Conservation (phyloP, 2,113 vertebrate genomes). For the Aphyosemion australe region DNA sequence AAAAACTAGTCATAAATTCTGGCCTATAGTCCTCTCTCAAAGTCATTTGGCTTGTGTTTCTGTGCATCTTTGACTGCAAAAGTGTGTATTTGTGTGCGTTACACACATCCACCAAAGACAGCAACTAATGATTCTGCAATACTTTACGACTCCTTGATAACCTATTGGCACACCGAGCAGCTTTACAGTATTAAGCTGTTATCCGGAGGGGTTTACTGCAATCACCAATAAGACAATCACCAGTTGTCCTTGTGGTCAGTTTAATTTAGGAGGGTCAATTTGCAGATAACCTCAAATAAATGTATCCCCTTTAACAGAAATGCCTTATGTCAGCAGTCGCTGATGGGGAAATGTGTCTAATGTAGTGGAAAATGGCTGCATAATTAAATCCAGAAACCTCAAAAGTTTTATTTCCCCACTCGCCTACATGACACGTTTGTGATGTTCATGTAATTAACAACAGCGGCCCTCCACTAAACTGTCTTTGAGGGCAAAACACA, state of each 20-base stretch:
- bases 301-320: conserved; percentile 22
- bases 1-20: no score
- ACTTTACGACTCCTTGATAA: conserved; percentile 61
- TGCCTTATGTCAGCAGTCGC: conserved; percentile 12
- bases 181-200: conserved; percentile 70
- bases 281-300: conserved; percentile 27
- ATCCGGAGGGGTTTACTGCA: conserved; percentile 71
- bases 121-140: conserved; percentile 48
- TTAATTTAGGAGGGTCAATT: conserved; percentile 48
- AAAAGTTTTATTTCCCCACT: conserved; percentile 24
- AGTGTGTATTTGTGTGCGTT: not conserved
- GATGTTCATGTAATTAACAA: conserved; percentile 43
- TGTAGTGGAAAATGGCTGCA: conserved; percentile 26
- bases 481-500: conserved; percentile 19
- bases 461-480: conserved; percentile 13
- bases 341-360: conserved; percentile 24
- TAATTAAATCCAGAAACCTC: conserved; percentile 31
- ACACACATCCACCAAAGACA: conserved; percentile 14
- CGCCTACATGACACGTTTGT: conserved; percentile 34
- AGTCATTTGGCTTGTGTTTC: no score
- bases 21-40: no score
- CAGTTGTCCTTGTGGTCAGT: conserved; percentile 32
- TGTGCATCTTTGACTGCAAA: not conserved
- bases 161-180: conserved; percentile 80
- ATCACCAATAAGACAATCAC: conserved; percentile 52